phyloP scores from a whole-genome alignment of 92 coral and sea anemone species.

The Paragorgia papillata region DNA sequence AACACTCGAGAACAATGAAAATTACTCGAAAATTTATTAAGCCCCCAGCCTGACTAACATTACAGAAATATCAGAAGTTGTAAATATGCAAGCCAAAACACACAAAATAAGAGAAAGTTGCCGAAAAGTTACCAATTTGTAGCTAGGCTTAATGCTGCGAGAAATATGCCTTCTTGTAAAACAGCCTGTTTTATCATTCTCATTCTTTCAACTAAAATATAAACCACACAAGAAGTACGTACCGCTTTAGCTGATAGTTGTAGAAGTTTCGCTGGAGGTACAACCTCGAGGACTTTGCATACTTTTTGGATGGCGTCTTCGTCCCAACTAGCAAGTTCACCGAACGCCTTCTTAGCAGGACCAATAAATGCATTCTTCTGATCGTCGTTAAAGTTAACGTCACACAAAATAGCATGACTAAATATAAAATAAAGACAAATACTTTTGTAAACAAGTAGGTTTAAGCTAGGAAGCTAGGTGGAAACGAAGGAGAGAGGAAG shows the following conservation, averaged over 20 bases:
- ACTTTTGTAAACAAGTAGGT: background rate
- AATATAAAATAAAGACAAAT: background rate
- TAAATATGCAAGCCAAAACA: no score
- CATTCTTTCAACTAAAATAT: no score
- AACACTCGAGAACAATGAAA: no score
- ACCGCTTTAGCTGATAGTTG: conserved; percentile 78
- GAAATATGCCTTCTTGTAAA: no score
- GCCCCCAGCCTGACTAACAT: no score
- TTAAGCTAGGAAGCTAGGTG: background rate
- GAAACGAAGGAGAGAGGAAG: background rate
- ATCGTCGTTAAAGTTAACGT: conserved; percentile 69
- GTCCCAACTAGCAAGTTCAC: conserved; percentile 76
- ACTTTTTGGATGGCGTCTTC: conserved; percentile 60
- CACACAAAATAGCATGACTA: conserved; percentile 71
- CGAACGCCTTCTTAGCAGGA: conserved; percentile 83
- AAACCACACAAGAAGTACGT: conserved; percentile 6
- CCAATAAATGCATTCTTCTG: conserved; percentile 80
- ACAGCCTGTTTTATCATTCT: no score
- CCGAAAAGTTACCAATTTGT: no score
- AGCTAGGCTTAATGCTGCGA: no score
- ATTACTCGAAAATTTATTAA: no score
- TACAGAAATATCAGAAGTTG: no score
- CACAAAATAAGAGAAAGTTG: no score
- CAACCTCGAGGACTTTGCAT: conserved; percentile 74
- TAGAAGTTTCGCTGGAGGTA: conserved; percentile 79